These are phyloP conservation scores for Dolichallabes microphthalmus DNA, from an alignment of 2,113 vertebrate species.

Conservation along the genomic window DNA sequence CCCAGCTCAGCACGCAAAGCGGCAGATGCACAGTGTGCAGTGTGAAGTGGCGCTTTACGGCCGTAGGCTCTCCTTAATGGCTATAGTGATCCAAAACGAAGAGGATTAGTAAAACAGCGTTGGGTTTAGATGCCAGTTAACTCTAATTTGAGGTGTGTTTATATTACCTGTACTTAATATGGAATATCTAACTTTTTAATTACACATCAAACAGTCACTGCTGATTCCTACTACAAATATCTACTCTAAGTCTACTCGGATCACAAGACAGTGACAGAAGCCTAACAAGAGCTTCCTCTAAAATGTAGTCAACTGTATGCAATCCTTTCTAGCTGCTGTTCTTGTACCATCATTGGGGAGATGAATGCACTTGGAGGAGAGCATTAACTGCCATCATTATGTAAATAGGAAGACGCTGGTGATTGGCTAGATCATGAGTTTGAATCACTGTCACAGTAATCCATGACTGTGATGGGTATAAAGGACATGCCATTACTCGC, in stretches of 20 bases:
- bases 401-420: neutral
- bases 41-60: slow-evolving; percentile 59
- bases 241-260: neutral
- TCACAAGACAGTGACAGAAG: neutral
- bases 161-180: neutral
- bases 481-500: neutral
- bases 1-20: slow-evolving; percentile 72
- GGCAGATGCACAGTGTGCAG: slow-evolving; percentile 71
- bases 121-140: neutral
- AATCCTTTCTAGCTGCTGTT: slow-evolving; percentile 3
- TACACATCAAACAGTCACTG: neutral
- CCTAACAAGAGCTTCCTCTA: neutral
- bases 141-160: neutral
- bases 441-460: neutral
- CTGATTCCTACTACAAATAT: neutral
- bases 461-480: neutral
- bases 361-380: neutral
- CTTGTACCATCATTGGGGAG: neutral
- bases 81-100: slow-evolving; percentile 23
- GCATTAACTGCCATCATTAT: neutral
- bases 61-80: slow-evolving; percentile 36
- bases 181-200: neutral
- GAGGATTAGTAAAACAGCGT: neutral
- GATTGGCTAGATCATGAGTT: slow-evolving; percentile 6
- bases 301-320: neutral